These are phyloP conservation scores for Hemicentrotus pulcherrimus DNA, from an alignment of 35 echinoderm and acorn worm species.

Conservation along the genomic window DNA sequence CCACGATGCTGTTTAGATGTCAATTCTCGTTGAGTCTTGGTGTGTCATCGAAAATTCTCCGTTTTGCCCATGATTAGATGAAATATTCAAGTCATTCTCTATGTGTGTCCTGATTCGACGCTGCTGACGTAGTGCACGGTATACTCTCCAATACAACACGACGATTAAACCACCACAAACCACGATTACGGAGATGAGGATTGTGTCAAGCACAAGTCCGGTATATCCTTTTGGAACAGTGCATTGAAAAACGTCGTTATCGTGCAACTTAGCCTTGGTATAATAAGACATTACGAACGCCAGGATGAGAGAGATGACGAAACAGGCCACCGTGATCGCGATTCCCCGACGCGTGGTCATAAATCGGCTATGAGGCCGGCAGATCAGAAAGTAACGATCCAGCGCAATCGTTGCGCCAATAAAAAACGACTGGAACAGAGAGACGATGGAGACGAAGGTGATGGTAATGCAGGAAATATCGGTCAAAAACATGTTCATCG, in stretches of 20 bases:
- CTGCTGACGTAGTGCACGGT: background rate
- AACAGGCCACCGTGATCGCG: background rate
- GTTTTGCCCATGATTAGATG: background rate
- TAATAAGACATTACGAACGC: background rate
- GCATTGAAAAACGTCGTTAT: background rate
- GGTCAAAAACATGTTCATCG: background rate
- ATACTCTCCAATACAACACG: constrained; percentile 3
- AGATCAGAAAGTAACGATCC: constrained; percentile 38
- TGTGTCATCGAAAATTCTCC: background rate
- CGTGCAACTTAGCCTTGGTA: background rate
- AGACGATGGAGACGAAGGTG: background rate
- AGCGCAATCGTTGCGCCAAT: constrained; percentile 7
- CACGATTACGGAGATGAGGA: background rate
- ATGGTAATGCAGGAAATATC: background rate
- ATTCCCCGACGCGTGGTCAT: background rate
- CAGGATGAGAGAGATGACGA: background rate
- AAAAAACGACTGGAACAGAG: background rate
- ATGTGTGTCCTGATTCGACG: background rate
- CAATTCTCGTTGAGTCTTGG: background rate
- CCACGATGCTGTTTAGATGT: no score
- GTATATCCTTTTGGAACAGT: background rate
- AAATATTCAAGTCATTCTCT: background rate
- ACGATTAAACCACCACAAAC: background rate
- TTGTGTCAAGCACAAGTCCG: background rate
- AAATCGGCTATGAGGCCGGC: background rate